A percentile compares a stretch with the other conserved stretches of the same genome.
Conservation (phyloP, 2,113 vertebrate genomes). For the Telmatochromis brichardi region DNA sequence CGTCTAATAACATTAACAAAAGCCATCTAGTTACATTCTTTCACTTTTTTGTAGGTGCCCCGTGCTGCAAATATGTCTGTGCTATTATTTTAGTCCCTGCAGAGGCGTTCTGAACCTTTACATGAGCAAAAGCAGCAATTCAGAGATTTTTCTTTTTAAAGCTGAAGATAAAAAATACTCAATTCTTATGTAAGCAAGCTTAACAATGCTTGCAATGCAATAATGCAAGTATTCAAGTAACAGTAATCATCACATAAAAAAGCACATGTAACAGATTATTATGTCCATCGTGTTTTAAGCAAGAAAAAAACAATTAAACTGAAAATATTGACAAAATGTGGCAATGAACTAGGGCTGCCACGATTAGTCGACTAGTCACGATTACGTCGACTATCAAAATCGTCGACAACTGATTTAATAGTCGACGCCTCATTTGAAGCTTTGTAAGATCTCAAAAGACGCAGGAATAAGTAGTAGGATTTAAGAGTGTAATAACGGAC, state of each 20-base stretch:
- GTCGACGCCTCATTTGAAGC: rapidly evolving
- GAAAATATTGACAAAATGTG: neutral
- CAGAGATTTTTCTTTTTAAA: neutral
- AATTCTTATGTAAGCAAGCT: neutral
- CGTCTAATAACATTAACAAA: neutral
- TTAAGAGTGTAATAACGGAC: too few species aligned
- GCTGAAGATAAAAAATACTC: neutral
- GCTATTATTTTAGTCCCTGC: neutral
- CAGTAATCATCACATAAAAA: neutral
- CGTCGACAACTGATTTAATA: rapidly evolving
- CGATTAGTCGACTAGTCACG: too few species aligned
- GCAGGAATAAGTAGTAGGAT: too few species aligned
- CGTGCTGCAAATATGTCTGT: neutral
- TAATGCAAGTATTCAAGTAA: neutral
- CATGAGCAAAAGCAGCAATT: neutral
- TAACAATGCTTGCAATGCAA: neutral
- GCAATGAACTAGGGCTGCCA: neutral
- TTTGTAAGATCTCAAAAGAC: too few species aligned
- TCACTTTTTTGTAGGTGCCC: neutral
- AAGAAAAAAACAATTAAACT: neutral
- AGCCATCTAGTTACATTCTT: neutral
- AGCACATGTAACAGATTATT: neutral
- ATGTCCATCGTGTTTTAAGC: rapidly evolving
- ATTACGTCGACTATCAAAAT: too few species aligned
- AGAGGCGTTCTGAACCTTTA: neutral